phyloP scores from a whole-genome alignment of 2,113 vertebrate genomes.

The Platichthys flesus region DNA sequence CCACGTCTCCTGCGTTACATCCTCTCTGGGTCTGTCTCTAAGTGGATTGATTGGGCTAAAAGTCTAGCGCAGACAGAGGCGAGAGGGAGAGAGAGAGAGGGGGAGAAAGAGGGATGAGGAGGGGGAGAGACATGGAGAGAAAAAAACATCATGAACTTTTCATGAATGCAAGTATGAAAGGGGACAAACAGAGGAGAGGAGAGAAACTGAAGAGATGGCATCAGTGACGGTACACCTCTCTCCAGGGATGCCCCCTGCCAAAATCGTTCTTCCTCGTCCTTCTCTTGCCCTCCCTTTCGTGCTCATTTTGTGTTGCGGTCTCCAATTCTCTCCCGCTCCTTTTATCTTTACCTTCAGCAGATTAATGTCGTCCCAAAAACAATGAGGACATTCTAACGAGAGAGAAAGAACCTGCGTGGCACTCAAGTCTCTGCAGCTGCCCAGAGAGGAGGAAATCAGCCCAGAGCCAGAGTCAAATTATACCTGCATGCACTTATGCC shows the following conservation, averaged over 20 bases:
- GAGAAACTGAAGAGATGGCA: conserved; percentile 12
- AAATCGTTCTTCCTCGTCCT: conserved; percentile 32
- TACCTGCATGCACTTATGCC: conserved; percentile 35
- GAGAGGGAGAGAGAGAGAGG: background rate
- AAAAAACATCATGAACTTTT: conserved; percentile 57
- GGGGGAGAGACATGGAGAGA: background rate
- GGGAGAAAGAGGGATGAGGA: background rate
- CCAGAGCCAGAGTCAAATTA: conserved; percentile 32
- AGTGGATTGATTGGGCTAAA: conserved; percentile 72
- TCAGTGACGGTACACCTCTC: conserved; percentile 47
- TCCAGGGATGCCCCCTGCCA: conserved; percentile 39
- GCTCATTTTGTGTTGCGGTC: conserved; percentile 17
- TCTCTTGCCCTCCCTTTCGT: background rate
- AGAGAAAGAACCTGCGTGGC: background rate
- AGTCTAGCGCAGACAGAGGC: conserved; percentile 18
- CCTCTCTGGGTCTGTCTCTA: conserved; percentile 68
- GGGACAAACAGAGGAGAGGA: conserved; percentile 9
- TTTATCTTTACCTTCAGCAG: conserved; percentile 13
- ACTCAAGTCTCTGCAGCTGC: conserved; percentile 8
- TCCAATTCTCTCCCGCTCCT: background rate
- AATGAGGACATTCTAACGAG: background rate
- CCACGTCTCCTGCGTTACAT: conserved; percentile 51
- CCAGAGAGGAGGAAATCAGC: conserved; percentile 10
- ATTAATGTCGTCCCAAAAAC: conserved; percentile 14
- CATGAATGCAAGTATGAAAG: conserved; percentile 47